These are phyloP conservation scores for Diplodus sargus DNA, from an alignment of 2,797 vertebrate genomes.

Conservation along the genomic window DNA sequence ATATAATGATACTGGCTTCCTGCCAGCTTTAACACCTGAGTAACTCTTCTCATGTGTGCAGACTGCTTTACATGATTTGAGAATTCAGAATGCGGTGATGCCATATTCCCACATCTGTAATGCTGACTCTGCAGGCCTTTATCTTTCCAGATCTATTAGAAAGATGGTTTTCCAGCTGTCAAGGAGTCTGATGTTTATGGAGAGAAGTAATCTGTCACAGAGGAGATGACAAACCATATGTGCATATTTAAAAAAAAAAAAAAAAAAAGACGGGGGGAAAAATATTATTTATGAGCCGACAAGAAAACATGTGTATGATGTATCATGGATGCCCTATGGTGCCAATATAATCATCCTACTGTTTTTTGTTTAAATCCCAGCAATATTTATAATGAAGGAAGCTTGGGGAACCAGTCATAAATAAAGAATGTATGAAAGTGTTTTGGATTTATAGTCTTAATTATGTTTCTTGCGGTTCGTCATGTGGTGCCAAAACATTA, in stretches of 20 bases:
- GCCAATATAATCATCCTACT: conserved; percentile 16
- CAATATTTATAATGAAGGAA: conserved; percentile 14
- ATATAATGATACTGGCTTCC: conserved; percentile 16
- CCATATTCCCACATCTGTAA: conserved; percentile 9
- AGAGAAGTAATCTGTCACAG: not conserved
- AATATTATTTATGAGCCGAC: conserved; percentile 31
- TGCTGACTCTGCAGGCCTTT: conserved; percentile 29
- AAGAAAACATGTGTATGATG: conserved; percentile 29
- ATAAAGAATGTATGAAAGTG: conserved; percentile 16
- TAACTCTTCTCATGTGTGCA: conserved; percentile 27
- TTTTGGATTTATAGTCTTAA: conserved; percentile 20
- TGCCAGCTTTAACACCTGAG: conserved; percentile 20
- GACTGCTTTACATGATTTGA: conserved; percentile 13
- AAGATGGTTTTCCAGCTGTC: not conserved
- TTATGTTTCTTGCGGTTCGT: not conserved
- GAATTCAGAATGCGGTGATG: conserved; percentile 33
- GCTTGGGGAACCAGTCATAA: conserved; percentile 10
- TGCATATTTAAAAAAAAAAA: conserved; percentile 12
- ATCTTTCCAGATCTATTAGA: conserved; percentile 20
- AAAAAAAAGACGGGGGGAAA: not conserved
- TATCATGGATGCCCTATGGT: conserved; percentile 32
- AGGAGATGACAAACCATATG: conserved; percentile 20
- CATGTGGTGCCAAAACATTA: not conserved
- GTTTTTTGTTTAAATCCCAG: conserved; percentile 11
- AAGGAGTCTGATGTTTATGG: conserved; percentile 12